Evolutionary conservation across 2,888 invertebrate species (phyloP), one percentile per base, ranked within the genome.

Genomic region (Glyphotaelius pellucidus): DNA sequence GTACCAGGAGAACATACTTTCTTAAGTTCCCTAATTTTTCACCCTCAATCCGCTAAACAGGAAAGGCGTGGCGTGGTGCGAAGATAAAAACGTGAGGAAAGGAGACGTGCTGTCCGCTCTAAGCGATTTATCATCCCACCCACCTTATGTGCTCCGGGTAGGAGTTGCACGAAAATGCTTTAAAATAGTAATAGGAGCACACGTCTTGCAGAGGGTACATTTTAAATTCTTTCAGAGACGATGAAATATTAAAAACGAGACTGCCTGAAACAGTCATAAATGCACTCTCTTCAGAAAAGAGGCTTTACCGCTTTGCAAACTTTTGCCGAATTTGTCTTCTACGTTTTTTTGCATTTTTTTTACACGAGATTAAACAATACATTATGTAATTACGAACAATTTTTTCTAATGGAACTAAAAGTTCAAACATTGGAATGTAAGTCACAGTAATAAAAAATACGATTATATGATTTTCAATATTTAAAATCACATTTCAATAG

Each of bases 61-160:
- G 89, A 80, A 86, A 52, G 79, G 84, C 79, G 91, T 80, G 90
- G 90, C 80, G 84, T 35, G 42, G 91, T 87, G 89, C 67, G 35
- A 67, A 92, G 92, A 92, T 92, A 92, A 93, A 90, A 91, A 93
- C 92, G 93, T 93, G 92, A 91, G 92, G 92, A 92, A 88, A 93
- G 93, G 79, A 80, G 91, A 93, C 93, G 93, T 92, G 93, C 85
- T 88, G 89, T 80, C 90, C 91, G 90, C 30, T 19, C 31, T 30
- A 19, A 52, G 80, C 91, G 38, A 93, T 93, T 92, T 91, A 93
- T 93, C 93, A 93, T 92, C 88, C 80, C 47, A 81, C 38, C 80
- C 35, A 85, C 85, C 84, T 85, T 79, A 80, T 91, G 89, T n/a
- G 84, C 81, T 87, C 92, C 90, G 19, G 81, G 38, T 92, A 90